Conservation (phyloP, 2,888 invertebrate genomes). For the Cataglyphis rosenhaueri region DNA sequence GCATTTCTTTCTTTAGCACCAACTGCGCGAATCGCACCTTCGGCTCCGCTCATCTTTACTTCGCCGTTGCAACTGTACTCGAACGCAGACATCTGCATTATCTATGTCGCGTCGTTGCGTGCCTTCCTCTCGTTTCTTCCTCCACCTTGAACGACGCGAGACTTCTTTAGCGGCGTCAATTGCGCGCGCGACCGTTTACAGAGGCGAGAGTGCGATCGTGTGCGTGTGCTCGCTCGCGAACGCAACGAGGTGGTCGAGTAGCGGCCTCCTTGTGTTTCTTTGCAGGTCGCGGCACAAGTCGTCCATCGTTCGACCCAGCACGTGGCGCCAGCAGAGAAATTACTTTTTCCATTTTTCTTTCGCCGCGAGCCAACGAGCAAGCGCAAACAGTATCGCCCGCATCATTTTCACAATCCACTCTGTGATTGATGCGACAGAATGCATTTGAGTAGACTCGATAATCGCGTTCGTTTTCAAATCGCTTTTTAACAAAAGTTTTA, state of each 20-base stretch:
- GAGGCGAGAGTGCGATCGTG: constrained; percentile 30
- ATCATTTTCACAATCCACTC: constrained; percentile 45
- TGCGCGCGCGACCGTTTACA: constrained; percentile 49
- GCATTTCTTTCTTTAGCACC: constrained; percentile 10
- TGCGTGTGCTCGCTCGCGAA: constrained; percentile 40
- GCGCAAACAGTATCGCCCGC: constrained; percentile 28
- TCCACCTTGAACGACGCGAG: not conserved
- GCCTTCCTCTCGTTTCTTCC: constrained; percentile 47
- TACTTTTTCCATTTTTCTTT: constrained; percentile 82
- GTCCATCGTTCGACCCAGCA: constrained; percentile 70
- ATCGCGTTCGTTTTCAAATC: not conserved
- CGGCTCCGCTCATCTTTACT: constrained; percentile 49
- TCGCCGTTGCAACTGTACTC: constrained; percentile 59
- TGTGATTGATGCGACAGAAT: not conserved
- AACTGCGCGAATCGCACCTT: constrained; percentile 36
- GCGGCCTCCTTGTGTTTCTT: constrained; percentile 75
- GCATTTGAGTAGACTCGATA: not conserved
- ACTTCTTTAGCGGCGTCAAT: constrained; percentile 38
- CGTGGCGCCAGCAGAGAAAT: constrained; percentile 78
- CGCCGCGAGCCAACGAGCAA: constrained; percentile 52
- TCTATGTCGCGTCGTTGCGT: constrained; percentile 31
- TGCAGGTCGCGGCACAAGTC: constrained; percentile 75
- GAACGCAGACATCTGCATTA: constrained; percentile 43
- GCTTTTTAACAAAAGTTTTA: not conserved
- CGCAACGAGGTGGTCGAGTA: constrained; percentile 69